Percentiles rank a stretch among this genome's conserved stretches.
These are phyloP conservation scores for Laothoe populi DNA, from an alignment of 2,888 invertebrate genomes.

Conservation along the genomic window DNA sequence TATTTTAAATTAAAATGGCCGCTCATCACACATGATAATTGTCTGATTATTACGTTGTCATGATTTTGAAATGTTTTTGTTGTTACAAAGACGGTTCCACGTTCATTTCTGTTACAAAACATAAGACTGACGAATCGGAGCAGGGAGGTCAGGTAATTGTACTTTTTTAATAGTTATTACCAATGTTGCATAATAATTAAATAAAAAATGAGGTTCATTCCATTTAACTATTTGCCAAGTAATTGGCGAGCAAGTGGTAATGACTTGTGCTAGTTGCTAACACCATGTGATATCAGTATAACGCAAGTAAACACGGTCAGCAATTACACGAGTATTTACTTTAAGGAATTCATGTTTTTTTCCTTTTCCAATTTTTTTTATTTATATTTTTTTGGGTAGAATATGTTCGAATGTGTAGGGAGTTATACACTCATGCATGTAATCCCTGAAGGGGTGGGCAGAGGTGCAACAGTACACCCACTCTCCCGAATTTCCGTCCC, in stretches of 20 bases:
- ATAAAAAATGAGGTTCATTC: neutral
- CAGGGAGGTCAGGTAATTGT: neutral
- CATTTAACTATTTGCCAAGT: neutral
- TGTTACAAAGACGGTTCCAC: neutral
- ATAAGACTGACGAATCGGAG: no score
- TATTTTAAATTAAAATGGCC: no score
- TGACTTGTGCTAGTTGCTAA: conserved; percentile 8
- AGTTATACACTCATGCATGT: no score
- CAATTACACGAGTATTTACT: neutral
- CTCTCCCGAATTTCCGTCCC: no score
- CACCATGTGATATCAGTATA: neutral
- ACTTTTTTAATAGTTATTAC: neutral
- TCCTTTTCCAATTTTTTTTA: no score
- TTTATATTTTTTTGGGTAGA: no score
- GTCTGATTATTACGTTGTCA: neutral
- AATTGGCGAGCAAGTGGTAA: neutral
- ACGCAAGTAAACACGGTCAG: neutral
- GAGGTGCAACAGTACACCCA: no score
- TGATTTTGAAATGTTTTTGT: neutral
- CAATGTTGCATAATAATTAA: neutral
- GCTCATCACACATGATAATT: no score
- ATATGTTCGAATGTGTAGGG: no score
- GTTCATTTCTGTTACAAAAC: neutral
- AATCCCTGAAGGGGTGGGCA: no score
- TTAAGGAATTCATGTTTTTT: neutral